Percentiles rank a stretch among this genome's conserved stretches.
Evolutionary conservation across 1,140 invertebrate genomes (phyloP).

Genomic region (Coenobita brevimanus): DNA sequence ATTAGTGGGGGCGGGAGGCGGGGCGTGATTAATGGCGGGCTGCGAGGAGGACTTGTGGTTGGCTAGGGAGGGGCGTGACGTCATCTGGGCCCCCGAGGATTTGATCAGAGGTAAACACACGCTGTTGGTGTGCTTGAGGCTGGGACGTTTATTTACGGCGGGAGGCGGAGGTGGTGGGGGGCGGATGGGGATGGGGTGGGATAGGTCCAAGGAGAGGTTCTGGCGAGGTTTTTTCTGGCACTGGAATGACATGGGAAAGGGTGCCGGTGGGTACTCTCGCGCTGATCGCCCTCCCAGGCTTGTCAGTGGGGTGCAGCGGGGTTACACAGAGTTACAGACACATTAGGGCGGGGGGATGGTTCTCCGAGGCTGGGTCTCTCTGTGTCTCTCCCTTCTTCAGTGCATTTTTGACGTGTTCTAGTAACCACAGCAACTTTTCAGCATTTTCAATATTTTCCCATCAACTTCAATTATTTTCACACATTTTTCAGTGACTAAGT

Average conservation of each 20-base stretch:
- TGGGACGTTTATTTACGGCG: not conserved
- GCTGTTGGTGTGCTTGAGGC: constrained; percentile 57
- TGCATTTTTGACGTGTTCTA: too few species aligned
- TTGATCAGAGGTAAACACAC: constrained; percentile 35
- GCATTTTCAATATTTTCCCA: too few species aligned
- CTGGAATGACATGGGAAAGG: constrained; percentile 50
- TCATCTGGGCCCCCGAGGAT: not conserved
- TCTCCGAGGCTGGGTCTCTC: too few species aligned
- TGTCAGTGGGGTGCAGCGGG: too few species aligned
- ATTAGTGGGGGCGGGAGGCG: not conserved
- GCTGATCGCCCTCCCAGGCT: not conserved
- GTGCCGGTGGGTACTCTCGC: not conserved
- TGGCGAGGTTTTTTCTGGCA: constrained; percentile 57
- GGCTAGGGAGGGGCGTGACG: constrained; percentile 36
- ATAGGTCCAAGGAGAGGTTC: constrained; percentile 58
- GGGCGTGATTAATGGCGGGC: constrained; percentile 30
- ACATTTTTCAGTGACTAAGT: not conserved
- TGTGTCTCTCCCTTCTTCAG: not conserved
- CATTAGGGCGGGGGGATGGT: too few species aligned
- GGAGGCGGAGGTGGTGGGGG: not conserved
- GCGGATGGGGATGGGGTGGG: constrained; percentile 44
- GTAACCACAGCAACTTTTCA: too few species aligned
- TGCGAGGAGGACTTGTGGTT: constrained; percentile 58
- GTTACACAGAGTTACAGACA: too few species aligned
- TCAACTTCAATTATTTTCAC: not conserved